Conservation (phyloP, 1,140 invertebrate genomes). For the Drosophila bocqueti region DNA sequence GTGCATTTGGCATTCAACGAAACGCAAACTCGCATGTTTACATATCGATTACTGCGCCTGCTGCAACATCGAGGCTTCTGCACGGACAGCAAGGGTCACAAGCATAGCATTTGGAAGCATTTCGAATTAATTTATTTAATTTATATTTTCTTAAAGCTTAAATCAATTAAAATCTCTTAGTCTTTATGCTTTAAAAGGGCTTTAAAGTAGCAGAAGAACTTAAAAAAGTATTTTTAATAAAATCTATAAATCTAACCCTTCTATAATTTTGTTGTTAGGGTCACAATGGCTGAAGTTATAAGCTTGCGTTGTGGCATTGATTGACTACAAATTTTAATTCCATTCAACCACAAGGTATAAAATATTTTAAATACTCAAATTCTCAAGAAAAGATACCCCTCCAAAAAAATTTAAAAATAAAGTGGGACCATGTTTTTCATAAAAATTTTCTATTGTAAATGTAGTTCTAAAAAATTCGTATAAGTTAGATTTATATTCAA, state of each 20-base stretch:
- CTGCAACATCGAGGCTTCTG: conserved; percentile 30
- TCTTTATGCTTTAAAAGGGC: too few relatives aligned
- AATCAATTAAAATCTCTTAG: not conserved
- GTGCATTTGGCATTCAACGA: conserved; percentile 29
- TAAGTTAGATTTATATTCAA: too few relatives aligned
- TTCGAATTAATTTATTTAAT: not conserved
- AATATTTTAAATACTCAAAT: too few relatives aligned
- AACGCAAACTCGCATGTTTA: conserved; percentile 71
- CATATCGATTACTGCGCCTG: conserved; percentile 77
- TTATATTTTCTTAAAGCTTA: not conserved
- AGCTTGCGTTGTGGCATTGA: too few relatives aligned
- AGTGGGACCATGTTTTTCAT: too few relatives aligned
- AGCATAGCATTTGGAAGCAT: not conserved
- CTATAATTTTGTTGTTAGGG: not conserved
- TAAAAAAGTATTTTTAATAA: not conserved
- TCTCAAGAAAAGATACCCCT: too few relatives aligned
- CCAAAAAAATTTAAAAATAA: too few relatives aligned
- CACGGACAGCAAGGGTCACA: conserved; percentile 5
- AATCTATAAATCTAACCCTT: too few relatives aligned
- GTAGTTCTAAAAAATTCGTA: not conserved
- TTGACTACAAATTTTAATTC: too few relatives aligned
- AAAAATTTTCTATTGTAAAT: too few relatives aligned
- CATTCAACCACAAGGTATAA: too few relatives aligned
- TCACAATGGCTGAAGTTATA: not conserved
- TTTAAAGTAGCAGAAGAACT: not conserved